phyloP scores from a whole-genome alignment of 2,113 vertebrate species.

The Phoxinus phoxinus region DNA sequence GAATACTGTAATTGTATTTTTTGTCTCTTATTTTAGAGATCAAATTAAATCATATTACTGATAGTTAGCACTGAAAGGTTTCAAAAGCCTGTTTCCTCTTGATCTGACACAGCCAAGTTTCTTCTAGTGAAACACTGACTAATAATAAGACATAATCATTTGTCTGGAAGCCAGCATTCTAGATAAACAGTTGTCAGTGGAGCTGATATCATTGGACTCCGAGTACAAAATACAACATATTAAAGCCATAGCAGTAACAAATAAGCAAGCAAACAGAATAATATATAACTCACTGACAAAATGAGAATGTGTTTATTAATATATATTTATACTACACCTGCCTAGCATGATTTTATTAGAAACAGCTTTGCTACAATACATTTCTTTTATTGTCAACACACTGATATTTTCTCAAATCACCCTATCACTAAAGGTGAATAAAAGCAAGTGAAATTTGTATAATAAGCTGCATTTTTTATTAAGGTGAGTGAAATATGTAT shows the following conservation, averaged over 20 bases:
- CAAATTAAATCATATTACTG: background rate
- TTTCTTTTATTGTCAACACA: background rate
- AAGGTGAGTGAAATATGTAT: background rate
- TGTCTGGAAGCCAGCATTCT: conserved; percentile 1
- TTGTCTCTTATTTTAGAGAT: background rate
- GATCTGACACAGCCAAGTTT: background rate
- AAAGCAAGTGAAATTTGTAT: background rate
- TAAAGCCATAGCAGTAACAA: background rate
- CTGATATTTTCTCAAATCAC: background rate
- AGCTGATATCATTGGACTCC: background rate
- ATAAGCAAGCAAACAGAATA: background rate
- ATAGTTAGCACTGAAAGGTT: background rate
- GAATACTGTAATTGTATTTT: background rate
- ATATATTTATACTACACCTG: background rate
- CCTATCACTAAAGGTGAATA: background rate
- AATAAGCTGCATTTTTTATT: background rate
- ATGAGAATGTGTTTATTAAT: background rate
- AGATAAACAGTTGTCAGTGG: background rate
- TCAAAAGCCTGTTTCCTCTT: no score
- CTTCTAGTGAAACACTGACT: background rate
- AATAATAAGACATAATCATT: conserved; percentile 7
- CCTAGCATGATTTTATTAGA: background rate
- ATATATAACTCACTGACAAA: background rate
- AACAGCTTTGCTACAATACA: background rate
- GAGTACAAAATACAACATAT: background rate